These are phyloP conservation scores for Gallinago solitaria DNA, from an alignment of 2,797 vertebrate genomes.

Conservation along the genomic window DNA sequence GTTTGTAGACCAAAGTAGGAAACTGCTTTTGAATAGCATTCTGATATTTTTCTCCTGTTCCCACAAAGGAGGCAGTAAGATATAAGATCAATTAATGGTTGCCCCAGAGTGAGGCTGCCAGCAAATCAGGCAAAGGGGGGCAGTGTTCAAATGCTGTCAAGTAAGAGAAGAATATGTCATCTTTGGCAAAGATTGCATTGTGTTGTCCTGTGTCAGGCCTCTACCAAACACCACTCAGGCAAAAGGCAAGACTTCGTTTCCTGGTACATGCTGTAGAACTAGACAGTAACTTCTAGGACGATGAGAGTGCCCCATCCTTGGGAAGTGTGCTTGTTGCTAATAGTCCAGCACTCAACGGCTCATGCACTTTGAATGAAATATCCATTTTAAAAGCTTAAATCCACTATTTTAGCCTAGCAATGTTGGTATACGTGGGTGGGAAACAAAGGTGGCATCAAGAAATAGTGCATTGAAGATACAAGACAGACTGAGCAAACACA, in stretches of 20 bases:
- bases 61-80: neutral
- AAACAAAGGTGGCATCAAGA: neutral
- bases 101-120: neutral
- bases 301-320: neutral
- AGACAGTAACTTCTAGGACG: neutral
- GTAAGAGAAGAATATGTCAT: neutral
- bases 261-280: fast-evolving
- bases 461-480: neutral
- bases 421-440: neutral
- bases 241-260: neutral
- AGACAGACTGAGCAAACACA: neutral
- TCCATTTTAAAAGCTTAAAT: neutral
- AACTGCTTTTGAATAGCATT: neutral
- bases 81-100: neutral
- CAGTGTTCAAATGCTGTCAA: neutral
- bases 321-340: neutral
- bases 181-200: neutral
- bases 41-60: neutral
- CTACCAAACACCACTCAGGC: neutral
- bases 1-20: neutral
- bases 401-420: neutral
- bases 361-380: neutral
- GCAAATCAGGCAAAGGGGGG: neutral
- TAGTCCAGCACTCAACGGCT: neutral
- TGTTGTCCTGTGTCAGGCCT: neutral